A percentile compares a stretch with the other conserved stretches of the same genome.
Conservation (phyloP, 1,140 invertebrate species). For the Whitmania pigra region DNA sequence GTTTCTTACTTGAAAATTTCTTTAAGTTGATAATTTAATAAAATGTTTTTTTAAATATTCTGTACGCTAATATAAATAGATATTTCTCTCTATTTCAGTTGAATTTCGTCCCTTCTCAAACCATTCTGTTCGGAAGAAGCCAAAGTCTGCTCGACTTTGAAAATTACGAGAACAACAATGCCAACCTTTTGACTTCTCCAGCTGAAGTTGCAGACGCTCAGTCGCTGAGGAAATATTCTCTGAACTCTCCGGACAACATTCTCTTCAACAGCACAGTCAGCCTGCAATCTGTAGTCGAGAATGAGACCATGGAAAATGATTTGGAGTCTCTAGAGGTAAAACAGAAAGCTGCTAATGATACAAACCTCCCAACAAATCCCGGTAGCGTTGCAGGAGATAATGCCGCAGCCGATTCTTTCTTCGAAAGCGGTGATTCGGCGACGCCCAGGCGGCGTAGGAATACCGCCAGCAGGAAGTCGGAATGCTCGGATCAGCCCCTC, state of each 20-base stretch:
- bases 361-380: conserved; percentile 2
- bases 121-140: not conserved
- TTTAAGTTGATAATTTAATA: too few species aligned
- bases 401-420: not conserved
- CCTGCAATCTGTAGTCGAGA: conserved; percentile 41
- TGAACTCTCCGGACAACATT: conserved; percentile 50
- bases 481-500: conserved; percentile 21
- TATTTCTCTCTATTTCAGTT: conserved; percentile 21
- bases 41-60: too few species aligned
- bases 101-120: conserved; percentile 24
- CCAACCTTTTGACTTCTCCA: not conserved
- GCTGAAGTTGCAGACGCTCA: not conserved
- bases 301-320: conserved; percentile 35
- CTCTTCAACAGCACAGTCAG: conserved; percentile 81
- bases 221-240: conserved; percentile 13
- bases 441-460: not conserved
- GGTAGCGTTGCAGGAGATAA: not conserved
- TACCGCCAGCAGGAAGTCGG: not conserved
- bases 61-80: too few species aligned
- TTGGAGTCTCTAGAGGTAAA: not conserved
- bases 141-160: conserved; percentile 12
- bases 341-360: not conserved
- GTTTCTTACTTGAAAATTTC: too few species aligned
- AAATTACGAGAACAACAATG: not conserved
- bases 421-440: too few species aligned